Evolutionary conservation across 2,113 vertebrate species (phyloP).

Genomic region (Ivindomyrus marchei): DNA sequence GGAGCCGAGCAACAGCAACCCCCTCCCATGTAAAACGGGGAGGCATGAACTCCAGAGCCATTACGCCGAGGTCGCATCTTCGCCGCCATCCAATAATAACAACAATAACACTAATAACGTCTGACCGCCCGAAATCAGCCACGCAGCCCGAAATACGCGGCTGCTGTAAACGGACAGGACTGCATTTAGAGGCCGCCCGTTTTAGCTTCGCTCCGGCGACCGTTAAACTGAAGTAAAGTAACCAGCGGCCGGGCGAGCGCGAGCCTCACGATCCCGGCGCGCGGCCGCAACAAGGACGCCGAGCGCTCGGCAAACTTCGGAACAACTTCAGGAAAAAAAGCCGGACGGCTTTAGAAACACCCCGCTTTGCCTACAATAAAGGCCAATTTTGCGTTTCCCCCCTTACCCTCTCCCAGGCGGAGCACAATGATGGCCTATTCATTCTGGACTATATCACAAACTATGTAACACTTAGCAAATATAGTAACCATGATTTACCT

Average conservation of each 20-base stretch:
- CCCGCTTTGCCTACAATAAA: background rate
- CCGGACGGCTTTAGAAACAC: background rate
- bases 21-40: background rate
- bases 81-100: background rate
- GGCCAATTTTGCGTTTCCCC: background rate
- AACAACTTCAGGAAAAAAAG: background rate
- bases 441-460: background rate
- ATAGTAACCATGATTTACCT: background rate
- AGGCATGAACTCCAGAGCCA: background rate
- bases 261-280: background rate
- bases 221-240: background rate
- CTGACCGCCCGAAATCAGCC: background rate
- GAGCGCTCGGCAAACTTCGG: background rate
- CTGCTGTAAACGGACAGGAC: background rate
- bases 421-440: conserved; percentile 22
- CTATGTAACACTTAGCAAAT: background rate
- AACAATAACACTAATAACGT: background rate
- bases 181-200: background rate
- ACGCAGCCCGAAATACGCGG: background rate
- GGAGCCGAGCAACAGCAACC: background rate
- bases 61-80: background rate
- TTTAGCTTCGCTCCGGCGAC: background rate
- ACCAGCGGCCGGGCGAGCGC: background rate
- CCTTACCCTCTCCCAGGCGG: background rate
- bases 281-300: background rate